Conservation (phyloP, 2,797 vertebrate genomes). For the Siniperca obscura region DNA sequence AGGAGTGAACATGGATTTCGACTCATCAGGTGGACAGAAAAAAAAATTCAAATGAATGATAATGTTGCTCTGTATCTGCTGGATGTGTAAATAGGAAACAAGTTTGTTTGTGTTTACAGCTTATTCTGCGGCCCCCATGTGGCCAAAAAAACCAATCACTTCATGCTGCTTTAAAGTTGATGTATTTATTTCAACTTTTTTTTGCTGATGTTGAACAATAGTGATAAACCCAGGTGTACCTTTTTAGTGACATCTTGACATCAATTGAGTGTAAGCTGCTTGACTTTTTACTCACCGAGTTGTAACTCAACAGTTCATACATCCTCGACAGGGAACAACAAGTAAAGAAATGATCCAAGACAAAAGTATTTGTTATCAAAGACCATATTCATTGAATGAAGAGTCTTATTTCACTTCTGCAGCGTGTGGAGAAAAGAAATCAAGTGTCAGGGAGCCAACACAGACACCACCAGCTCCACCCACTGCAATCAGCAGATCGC, state of each 20-base stretch:
- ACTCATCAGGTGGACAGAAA: neutral
- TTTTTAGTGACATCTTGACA: neutral
- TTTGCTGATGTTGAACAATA: neutral
- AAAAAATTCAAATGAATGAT: neutral
- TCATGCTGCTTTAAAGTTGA: neutral
- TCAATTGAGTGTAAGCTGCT: neutral
- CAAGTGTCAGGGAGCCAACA: no score
- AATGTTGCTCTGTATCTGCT: no score
- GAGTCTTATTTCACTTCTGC: conserved; percentile 28
- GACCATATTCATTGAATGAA: conserved; percentile 18
- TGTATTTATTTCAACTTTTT: neutral
- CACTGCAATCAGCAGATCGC: no score
- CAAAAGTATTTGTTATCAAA: conserved; percentile 34
- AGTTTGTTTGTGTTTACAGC: neutral
- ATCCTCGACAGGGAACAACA: neutral
- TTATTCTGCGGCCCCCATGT: neutral
- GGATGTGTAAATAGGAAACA: neutral
- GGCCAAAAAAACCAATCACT: neutral
- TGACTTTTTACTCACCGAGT: neutral
- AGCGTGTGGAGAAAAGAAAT: conserved; percentile 19
- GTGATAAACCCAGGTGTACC: neutral
- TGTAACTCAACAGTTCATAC: conserved; percentile 10
- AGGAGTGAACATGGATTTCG: neutral
- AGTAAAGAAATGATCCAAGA: conserved; percentile 23
- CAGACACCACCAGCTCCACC: no score